Evolutionary conservation across 2,888 invertebrate species (phyloP).

Genomic region (Archips crataeganus): DNA sequence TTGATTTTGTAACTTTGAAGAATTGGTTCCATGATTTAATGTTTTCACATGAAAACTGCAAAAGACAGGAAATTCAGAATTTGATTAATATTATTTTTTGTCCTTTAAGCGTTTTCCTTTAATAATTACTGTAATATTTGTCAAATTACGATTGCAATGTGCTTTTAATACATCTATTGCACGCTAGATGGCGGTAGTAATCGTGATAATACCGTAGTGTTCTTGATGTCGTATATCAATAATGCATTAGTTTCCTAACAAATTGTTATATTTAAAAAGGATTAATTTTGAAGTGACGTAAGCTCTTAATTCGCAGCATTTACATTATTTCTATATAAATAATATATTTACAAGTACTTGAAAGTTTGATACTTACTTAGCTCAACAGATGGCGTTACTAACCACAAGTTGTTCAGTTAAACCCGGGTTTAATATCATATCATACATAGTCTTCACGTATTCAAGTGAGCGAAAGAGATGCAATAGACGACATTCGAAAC

Average conservation of each 20-base stretch:
- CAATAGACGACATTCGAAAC: neutral
- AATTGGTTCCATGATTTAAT: too few species aligned
- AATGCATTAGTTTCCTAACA: too few species aligned
- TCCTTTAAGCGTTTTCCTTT: neutral
- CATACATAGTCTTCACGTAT: neutral
- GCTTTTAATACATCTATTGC: neutral
- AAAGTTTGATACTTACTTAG: neutral
- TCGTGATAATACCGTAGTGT: neutral
- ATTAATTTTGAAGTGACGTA: too few species aligned
- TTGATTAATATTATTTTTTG: neutral
- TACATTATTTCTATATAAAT: too few species aligned
- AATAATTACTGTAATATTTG: neutral
- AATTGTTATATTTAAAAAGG: too few species aligned
- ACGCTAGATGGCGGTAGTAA: slow-evolving; percentile 1
- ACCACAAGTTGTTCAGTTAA: neutral
- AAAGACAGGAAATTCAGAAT: too few species aligned
- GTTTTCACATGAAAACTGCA: too few species aligned
- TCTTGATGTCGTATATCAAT: too few species aligned
- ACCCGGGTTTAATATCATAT: too few species aligned
- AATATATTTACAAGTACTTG: too few species aligned
- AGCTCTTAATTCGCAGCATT: too few species aligned
- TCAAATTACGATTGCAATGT: neutral
- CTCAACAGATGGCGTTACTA: neutral
- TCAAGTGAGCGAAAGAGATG: neutral
- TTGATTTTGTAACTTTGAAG: neutral